Base-by-base conservation (phyloP, 2,888 invertebrate genomes). In the Drosophila eohydei region DNA sequence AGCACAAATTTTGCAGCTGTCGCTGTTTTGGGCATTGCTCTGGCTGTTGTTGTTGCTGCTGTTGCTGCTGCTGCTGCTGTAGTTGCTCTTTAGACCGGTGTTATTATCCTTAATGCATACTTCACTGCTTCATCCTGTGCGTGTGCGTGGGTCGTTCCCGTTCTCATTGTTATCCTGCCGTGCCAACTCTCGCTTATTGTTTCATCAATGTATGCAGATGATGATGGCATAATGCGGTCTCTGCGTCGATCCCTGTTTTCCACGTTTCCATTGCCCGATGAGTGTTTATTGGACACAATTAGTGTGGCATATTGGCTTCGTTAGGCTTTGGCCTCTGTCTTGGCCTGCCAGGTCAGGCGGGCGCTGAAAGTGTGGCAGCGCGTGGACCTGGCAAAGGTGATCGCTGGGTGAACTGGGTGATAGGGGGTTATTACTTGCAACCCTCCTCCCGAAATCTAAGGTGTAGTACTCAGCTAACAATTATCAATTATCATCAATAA, bases 1-100 rank as follows among this genome's bases (percentile, higher is more conserved):
- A 83, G 88, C 76, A 84, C 89, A 87, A 71, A 86, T 83, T 88
- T 91, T 91, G 91, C 91, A 91, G 91, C 91, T 91, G 91, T 89
- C 90, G 89, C 79, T 90, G 78, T 90, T 90, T 86, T 78, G 78
- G 83, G 87, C 73, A 71, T 74, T 58, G 71, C 64, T 57, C 60
- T 70, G 48, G 70, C 60, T 79, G 70, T 54, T 77, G 60, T 28
- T n/a, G 59, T 4, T 61, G 54, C 12, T 60, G 34, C 12, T 58
- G 70, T 12, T 80, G 63, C 21, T 71, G 68, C 28, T 64, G 60
- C 34, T 68, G 68, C 57, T 63, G 74, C 44, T 73, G 69, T 74
- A 54, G 81, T 69, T 74, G 69, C 88, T 89, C 86, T 88, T 81
- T 88, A 86, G 90, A 67, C 76, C 78, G 83, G 74, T 84, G 89